These are phyloP conservation scores for Orientallactaga sibirica DNA, from an alignment of 2,797 vertebrate genomes.

Conservation along the genomic window DNA sequence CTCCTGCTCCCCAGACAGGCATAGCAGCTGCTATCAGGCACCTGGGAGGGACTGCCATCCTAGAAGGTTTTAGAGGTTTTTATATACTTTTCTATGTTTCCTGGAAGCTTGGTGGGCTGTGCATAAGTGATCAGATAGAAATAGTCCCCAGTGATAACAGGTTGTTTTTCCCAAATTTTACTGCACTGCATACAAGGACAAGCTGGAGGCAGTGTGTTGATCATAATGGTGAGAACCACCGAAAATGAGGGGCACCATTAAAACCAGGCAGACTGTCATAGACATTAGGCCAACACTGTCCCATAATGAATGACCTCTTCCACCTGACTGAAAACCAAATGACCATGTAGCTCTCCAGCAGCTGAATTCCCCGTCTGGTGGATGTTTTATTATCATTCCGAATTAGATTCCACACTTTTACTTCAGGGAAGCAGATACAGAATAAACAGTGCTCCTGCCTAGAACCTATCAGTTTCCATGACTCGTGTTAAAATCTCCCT, in stretches of 20 bases:
- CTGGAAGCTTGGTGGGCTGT: slow-evolving; percentile 59
- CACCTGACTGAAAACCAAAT: slow-evolving; percentile 70
- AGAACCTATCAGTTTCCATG: not conserved
- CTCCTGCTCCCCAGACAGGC: slow-evolving; percentile 44
- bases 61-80: slow-evolving; percentile 46
- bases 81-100: slow-evolving; percentile 65
- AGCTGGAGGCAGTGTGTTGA: slow-evolving; percentile 51
- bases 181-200: slow-evolving; percentile 50
- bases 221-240: slow-evolving; percentile 33
- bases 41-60: slow-evolving; percentile 36
- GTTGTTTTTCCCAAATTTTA: slow-evolving; percentile 69
- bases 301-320: slow-evolving; percentile 66
- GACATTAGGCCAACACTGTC: slow-evolving; percentile 11
- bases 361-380: slow-evolving; percentile 62
- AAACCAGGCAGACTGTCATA: slow-evolving; percentile 36
- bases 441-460: slow-evolving; percentile 48
- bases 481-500: slow-evolving; percentile 13
- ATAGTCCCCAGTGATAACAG: slow-evolving; percentile 60
- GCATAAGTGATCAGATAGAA: slow-evolving; percentile 70
- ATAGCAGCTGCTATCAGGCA: slow-evolving; percentile 47
- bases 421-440: slow-evolving; percentile 5
- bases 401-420: slow-evolving; percentile 61
- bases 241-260: not conserved
- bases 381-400: slow-evolving; percentile 71
- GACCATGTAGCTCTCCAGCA: not conserved